Conservation (phyloP, 2,888 invertebrate species). For the Melieria picta region DNA sequence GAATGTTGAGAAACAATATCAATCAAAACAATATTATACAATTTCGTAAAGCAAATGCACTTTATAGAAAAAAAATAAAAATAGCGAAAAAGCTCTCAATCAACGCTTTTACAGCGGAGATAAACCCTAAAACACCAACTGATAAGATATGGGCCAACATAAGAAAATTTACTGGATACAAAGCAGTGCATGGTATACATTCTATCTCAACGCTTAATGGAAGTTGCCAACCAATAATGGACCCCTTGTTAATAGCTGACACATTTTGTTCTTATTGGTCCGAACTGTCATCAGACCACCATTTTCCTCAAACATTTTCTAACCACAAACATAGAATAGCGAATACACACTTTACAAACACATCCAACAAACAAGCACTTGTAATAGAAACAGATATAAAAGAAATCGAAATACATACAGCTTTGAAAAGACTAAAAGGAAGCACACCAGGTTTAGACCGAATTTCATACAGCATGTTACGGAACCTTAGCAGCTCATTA, state of each 20-base stretch:
- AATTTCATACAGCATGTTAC: neutral
- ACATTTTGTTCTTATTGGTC: neutral
- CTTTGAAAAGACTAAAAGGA: neutral
- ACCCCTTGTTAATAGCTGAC: neutral
- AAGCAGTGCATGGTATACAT: neutral
- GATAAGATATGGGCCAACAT: no score
- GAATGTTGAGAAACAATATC: no score
- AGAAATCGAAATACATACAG: neutral
- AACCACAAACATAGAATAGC: neutral
- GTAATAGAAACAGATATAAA: neutral
- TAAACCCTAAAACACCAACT: no score
- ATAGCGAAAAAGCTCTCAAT: no score
- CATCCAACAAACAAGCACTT: neutral
- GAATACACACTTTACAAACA: neutral
- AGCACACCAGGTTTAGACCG: no score
- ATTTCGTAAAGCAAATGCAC: no score
- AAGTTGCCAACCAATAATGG: neutral
- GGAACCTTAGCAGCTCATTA: neutral
- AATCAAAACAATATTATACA: no score
- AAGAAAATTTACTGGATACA: no score
- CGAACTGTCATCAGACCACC: neutral
- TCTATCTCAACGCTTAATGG: neutral
- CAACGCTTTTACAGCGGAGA: no score
- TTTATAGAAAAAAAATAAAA: no score
- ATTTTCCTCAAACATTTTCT: neutral